Base-by-base conservation (phyloP, 2,888 invertebrate species). In the Glaucopsyche alexis region DNA sequence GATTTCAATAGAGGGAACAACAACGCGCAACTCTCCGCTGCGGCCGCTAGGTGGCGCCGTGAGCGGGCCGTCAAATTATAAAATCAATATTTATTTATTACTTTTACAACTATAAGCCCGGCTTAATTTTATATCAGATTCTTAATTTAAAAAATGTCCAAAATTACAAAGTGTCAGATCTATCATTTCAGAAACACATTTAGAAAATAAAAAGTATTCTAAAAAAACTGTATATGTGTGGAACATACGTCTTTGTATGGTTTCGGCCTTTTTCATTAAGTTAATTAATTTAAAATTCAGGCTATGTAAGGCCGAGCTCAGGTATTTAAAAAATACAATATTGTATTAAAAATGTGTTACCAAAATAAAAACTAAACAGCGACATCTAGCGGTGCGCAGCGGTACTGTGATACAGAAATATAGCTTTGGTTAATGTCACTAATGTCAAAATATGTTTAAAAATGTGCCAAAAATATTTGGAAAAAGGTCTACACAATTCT, bases 1-100 rank as follows among this genome's bases (percentile, higher is more conserved):
- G 49, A 66, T 45, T 13, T 72, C 64, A 49, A 71, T 72, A 52
- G 49, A 52, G 49, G 13, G 40, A 60, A 71, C 74, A 72, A 74
- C 67, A 76, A 71, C 40, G 64, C 47, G 47, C 49, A 72, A 72
- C 47, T 50, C 29, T 29, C 47, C 49, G 47, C 19, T 29, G 29
- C n/a, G 7, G 8, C 67, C 67, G 67, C 67, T 67, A 67, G 67
- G 45, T 67, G 67, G 42, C 67, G 67, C 67, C 16, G 60, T 8
- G 1, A 6, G 40, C 64, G 3, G 4, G 9, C 14, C 29, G 19
- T 7, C 13, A 7, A 14, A 29, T 7, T 47, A 14, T 13, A 6
- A 47, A 69, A 66, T 42, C 7, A 66, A 40, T 16, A 9, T 40
- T 66, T 60, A 29, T 60, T 60, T 50, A 50, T 60, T 60, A 29